phyloP scores from a whole-genome alignment of 2,888 invertebrate species.

The Parascotia fuliginaria region DNA sequence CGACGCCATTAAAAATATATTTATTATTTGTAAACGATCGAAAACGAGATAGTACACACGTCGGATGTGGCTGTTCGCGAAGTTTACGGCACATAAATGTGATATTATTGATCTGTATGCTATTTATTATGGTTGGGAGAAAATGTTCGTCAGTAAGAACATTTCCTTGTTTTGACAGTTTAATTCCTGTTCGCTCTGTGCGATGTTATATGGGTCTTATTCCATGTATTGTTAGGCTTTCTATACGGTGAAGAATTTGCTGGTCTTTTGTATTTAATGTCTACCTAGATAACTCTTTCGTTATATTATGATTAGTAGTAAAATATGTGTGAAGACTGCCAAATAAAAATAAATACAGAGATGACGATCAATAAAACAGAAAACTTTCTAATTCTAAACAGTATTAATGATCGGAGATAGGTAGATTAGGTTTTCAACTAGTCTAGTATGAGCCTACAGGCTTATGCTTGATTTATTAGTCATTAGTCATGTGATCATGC shows the following conservation, averaged over 20 bases:
- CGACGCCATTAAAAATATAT: constrained; percentile 6
- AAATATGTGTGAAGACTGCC: too few species aligned
- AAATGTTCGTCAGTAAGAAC: constrained; percentile 39
- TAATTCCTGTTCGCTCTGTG: constrained; percentile 33
- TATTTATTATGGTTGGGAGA: constrained; percentile 18
- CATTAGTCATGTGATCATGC: too few species aligned
- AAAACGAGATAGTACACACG: constrained; percentile 27
- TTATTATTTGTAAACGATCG: constrained; percentile 19
- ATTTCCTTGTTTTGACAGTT: constrained; percentile 57
- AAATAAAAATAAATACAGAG: too few species aligned
- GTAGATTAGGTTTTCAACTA: too few species aligned
- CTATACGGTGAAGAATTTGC: background rate
- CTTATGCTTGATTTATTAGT: too few species aligned
- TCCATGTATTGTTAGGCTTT: background rate
- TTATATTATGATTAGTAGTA: too few species aligned
- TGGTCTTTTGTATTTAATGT: too few species aligned
- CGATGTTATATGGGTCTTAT: background rate
- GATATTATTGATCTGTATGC: constrained; percentile 22
- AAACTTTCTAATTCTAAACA: too few species aligned
- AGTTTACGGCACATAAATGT: constrained; percentile 22
- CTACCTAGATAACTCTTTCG: too few species aligned
- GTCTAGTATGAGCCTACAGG: too few species aligned
- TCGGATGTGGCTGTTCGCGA: constrained; percentile 28
- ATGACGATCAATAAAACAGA: too few species aligned
- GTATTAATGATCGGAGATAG: too few species aligned